A percentile compares a stretch with the other conserved stretches of the same genome.
Conservation (phyloP, 1,140 invertebrate species). For the Pinna nobilis region DNA sequence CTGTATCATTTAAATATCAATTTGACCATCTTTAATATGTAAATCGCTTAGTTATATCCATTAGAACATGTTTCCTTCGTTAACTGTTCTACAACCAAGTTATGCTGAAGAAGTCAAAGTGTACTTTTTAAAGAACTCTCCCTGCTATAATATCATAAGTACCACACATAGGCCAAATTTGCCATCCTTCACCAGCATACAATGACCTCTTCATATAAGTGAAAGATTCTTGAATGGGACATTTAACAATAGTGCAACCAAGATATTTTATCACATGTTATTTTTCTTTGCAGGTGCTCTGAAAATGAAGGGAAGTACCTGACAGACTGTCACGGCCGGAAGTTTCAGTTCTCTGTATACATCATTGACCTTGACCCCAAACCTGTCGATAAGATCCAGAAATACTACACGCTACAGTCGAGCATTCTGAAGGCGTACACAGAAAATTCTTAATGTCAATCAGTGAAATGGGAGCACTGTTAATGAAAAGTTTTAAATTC, state of each 20-base stretch:
- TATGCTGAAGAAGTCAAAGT: background rate
- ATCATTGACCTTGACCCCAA: constrained; percentile 70
- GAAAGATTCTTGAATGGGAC: too few species aligned
- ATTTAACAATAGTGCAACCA: too few species aligned
- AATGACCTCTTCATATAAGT: too few species aligned
- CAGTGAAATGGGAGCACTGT: background rate
- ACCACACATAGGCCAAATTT: background rate
- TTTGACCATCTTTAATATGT: too few species aligned
- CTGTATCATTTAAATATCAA: too few species aligned
- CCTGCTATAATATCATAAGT: too few species aligned
- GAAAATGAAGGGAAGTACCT: constrained; percentile 31
- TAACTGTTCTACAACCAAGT: background rate
- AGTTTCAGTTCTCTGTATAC: constrained; percentile 60
- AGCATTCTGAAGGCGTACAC: constrained; percentile 58
- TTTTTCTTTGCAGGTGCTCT: constrained; percentile 21
- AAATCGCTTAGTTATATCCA: too few species aligned
- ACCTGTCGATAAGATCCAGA: constrained; percentile 66
- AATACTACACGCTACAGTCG: constrained; percentile 55
- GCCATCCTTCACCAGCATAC: too few species aligned
- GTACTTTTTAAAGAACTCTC: background rate
- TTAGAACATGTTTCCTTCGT: constrained; percentile 24
- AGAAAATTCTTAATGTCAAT: too few species aligned
- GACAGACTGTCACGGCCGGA: constrained; percentile 47
- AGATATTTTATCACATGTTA: background rate
- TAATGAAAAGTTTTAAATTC: background rate